These are phyloP conservation scores for Lithobates pipiens DNA, from an alignment of 2,797 vertebrate species.

Conservation along the genomic window DNA sequence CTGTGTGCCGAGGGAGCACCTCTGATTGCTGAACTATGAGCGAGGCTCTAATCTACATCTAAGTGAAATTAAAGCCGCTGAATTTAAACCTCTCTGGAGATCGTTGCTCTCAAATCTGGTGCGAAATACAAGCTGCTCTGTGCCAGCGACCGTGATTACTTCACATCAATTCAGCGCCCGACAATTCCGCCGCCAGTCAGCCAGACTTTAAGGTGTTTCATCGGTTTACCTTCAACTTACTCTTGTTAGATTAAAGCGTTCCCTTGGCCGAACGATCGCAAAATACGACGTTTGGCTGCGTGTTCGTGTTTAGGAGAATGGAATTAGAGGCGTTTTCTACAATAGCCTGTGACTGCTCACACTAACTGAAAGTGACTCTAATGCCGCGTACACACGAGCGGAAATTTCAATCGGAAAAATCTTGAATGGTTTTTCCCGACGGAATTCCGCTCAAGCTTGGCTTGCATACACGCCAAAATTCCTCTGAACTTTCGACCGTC, in stretches of 20 bases:
- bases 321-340: too few species aligned
- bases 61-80: slow-evolving; percentile 31
- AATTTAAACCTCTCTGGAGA: slow-evolving; percentile 9
- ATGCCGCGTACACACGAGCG: too few species aligned
- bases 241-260: neutral
- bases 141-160: neutral
- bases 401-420: too few species aligned
- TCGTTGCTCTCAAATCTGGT: neutral
- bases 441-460: too few species aligned
- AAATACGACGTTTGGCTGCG: too few species aligned
- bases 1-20: neutral
- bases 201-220: neutral
- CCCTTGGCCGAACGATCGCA: too few species aligned
- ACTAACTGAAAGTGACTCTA: too few species aligned
- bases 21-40: slow-evolving; percentile 28
- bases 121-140: neutral
- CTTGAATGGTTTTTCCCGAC: too few species aligned
- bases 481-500: too few species aligned
- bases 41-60: slow-evolving; percentile 36
- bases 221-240: neutral
- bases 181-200: neutral
- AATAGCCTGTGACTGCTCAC: too few species aligned
- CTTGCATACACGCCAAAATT: too few species aligned
- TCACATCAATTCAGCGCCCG: slow-evolving; percentile 11
- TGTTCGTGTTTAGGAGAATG: too few species aligned